A percentile compares a stretch with the other conserved stretches of the same genome.
Evolutionary conservation across 1,140 invertebrate species (phyloP).

Genomic region (Lycorma delicatula): DNA sequence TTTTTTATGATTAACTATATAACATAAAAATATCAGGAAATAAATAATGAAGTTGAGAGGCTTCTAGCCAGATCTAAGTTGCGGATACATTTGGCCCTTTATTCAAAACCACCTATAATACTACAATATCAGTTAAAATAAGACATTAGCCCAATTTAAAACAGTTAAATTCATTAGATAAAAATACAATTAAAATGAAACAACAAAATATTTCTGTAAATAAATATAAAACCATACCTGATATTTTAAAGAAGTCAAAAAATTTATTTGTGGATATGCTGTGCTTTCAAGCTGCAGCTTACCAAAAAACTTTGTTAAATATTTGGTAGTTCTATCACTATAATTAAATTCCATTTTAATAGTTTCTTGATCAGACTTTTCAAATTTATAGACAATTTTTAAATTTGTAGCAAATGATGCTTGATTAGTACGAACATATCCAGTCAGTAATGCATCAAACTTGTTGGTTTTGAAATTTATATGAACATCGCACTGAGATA

Average conservation of each 20-base stretch:
- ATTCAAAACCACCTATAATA: no score
- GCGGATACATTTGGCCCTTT: no score
- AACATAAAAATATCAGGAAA: no score
- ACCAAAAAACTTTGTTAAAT: slow-evolving; percentile 46
- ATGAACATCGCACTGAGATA: slow-evolving; percentile 58
- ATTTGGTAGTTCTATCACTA: slow-evolving; percentile 52
- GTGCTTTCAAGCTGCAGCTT: slow-evolving; percentile 57
- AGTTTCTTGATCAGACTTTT: slow-evolving; percentile 52
- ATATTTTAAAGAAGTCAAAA: slow-evolving; percentile 54
- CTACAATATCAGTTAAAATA: no score
- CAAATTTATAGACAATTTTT: slow-evolving; percentile 57
- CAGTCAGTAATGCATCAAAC: slow-evolving; percentile 52
- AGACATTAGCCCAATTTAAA: no score
- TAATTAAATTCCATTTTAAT: slow-evolving; percentile 55
- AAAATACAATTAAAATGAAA: no score
- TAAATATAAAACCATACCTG: no score
- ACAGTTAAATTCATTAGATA: no score
- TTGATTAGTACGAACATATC: slow-evolving; percentile 51
- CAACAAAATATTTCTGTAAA: no score
- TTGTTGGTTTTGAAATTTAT: slow-evolving; percentile 59
- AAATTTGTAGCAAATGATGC: slow-evolving; percentile 47
- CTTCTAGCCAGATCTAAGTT: no score
- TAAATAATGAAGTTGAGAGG: no score
- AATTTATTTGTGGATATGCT: slow-evolving; percentile 66
- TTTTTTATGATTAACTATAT: no score